Conservation (phyloP, 2,113 vertebrate species). For the Eurystomus gularis region DNA sequence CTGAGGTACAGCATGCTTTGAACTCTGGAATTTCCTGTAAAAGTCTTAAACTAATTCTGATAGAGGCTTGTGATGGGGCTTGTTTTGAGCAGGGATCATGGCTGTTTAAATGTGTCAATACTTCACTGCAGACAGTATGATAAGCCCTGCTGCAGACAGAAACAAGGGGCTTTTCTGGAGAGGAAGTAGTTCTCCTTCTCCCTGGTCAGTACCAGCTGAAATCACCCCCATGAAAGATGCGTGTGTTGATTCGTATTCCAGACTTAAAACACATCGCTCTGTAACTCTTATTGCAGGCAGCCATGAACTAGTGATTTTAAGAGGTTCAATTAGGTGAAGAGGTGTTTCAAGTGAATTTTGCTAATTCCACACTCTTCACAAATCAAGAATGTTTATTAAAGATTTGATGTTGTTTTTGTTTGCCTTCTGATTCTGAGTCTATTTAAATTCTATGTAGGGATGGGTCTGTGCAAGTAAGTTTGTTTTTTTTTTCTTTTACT, state of each 20-base stretch:
- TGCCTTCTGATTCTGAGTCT: neutral
- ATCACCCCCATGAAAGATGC: no score
- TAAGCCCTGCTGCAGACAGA: neutral
- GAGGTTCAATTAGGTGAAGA: no score
- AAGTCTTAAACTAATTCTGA: neutral
- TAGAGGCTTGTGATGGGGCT: neutral
- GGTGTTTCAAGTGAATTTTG: neutral
- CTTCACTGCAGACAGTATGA: neutral
- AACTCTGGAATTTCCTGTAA: neutral
- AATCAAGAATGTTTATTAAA: fast-evolving
- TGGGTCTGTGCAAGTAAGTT: fast-evolving
- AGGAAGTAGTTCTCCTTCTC: neutral
- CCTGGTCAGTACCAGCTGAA: neutral
- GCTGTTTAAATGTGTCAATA: neutral
- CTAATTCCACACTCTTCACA: neutral
- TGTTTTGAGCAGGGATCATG: fast-evolving
- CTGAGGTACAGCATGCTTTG: neutral
- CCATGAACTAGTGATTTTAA: fast-evolving
- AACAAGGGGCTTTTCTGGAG: neutral
- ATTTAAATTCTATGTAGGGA: neutral
- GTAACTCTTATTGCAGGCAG: neutral
- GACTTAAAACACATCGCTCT: no score
- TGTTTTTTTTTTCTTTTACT: neutral
- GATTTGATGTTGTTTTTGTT: neutral
- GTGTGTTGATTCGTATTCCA: fast-evolving